Evolutionary conservation across 1,140 invertebrate species (phyloP).

Genomic region (Micrasema longulum): DNA sequence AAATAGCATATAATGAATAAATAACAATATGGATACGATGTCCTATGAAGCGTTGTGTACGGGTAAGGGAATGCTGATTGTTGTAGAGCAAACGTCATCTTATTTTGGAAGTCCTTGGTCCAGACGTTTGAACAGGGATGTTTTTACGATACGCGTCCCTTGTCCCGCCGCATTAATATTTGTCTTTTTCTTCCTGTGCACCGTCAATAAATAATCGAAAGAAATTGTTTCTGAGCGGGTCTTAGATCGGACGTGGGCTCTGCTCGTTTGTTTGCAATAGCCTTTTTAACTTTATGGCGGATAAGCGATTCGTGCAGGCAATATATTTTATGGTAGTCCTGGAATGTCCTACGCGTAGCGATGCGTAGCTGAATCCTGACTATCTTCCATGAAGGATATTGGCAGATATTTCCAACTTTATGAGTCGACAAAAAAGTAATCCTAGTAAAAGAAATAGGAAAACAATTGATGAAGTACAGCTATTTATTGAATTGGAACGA

Average conservation of each 20-base stretch:
- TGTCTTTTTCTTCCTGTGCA: constrained; percentile 51
- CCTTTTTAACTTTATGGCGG: constrained; percentile 54
- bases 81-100: no score
- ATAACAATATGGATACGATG: no score
- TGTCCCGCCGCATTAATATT: constrained; percentile 51
- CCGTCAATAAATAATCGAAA: constrained; percentile 54
- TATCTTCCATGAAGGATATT: constrained; percentile 9
- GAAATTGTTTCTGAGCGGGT: constrained; percentile 50
- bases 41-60: no score
- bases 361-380: constrained; percentile 23
- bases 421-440: constrained; percentile 48
- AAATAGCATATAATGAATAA: no score
- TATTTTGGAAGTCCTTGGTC: constrained; percentile 7
- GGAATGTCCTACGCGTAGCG: constrained; percentile 35
- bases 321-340: constrained; percentile 52
- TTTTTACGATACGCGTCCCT: constrained; percentile 45
- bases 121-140: constrained; percentile 47
- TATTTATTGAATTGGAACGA: no score
- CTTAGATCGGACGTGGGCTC: constrained; percentile 16
- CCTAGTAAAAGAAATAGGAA: constrained; percentile 11
- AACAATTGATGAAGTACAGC: constrained; percentile 5
- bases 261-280: constrained; percentile 51
- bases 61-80: no score
- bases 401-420: constrained; percentile 32
- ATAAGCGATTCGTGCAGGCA: constrained; percentile 54